These are phyloP conservation scores for Melanargia galathea DNA, from an alignment of 2,888 invertebrate genomes.

Conservation along the genomic window DNA sequence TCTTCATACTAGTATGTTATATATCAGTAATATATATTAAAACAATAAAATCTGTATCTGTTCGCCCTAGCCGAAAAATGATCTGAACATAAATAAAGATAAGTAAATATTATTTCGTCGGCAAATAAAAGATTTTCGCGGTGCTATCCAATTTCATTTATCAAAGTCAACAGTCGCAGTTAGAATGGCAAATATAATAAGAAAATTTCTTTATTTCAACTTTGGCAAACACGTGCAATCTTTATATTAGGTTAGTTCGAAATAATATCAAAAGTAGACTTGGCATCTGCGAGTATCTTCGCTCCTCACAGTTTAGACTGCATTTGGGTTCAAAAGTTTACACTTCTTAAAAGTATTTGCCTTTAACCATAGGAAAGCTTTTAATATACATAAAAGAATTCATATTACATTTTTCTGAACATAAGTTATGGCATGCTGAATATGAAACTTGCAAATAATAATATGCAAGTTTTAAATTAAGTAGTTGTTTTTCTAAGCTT, in stretches of 20 bases:
- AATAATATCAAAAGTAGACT: conserved; percentile 32
- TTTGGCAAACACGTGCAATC: conserved; percentile 32
- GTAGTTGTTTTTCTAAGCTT: too few relatives aligned
- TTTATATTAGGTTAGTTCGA: conserved; percentile 37
- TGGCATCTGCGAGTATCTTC: conserved; percentile 20
- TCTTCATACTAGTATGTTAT: too few relatives aligned
- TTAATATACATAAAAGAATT: conserved; percentile 25
- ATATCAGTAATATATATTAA: neutral
- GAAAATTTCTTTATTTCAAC: conserved; percentile 38
- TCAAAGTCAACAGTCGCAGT: conserved; percentile 19
- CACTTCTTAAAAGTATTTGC: conserved; percentile 32
- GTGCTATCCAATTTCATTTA: conserved; percentile 14
- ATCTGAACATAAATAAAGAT: conserved; percentile 8
- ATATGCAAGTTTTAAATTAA: too few relatives aligned
- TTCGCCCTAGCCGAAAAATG: neutral
- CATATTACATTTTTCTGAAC: neutral
- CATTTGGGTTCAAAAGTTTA: conserved; percentile 36
- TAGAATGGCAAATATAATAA: conserved; percentile 31
- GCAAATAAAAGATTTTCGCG: conserved; percentile 12
- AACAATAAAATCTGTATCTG: neutral
- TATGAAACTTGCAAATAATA: too few relatives aligned
- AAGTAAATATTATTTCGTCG: conserved; percentile 9
- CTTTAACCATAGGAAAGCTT: conserved; percentile 29
- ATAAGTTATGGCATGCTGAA: too few relatives aligned
- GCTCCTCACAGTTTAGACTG: conserved; percentile 22